Conservation (phyloP, 1,140 invertebrate genomes). For the Samia ricini region DNA sequence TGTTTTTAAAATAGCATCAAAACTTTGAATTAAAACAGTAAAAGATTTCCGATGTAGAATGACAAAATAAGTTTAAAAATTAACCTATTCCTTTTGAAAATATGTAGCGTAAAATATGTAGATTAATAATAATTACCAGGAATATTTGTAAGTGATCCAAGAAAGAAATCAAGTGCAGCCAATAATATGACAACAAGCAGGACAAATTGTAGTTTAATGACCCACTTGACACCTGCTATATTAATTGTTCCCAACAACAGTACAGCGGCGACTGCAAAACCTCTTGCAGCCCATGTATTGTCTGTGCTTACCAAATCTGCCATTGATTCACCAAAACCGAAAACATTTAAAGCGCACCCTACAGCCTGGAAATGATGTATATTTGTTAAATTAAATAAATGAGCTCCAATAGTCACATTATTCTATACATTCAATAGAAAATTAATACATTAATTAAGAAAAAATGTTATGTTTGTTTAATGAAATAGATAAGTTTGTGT, state of each 20-base stretch:
- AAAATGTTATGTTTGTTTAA: no score
- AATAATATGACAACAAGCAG: conserved; percentile 89
- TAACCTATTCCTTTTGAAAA: no score
- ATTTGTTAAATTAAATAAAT: conserved; percentile 16
- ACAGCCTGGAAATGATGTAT: conserved; percentile 84
- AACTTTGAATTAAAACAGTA: no score
- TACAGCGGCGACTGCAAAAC: conserved; percentile 89
- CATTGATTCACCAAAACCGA: conserved; percentile 97
- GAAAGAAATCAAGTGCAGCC: conserved; percentile 92
- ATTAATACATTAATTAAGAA: not conserved
- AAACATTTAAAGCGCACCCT: conserved; percentile 95
- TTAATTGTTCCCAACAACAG: conserved; percentile 91
- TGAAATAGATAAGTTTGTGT: no score
- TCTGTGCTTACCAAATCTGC: conserved; percentile 86
- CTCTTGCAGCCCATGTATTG: conserved; percentile 86
- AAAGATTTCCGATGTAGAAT: no score
- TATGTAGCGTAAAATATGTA: not conserved
- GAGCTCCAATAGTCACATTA: conserved; percentile 68
- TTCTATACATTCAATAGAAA: not conserved
- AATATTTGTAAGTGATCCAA: conserved; percentile 90
- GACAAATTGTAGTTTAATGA: conserved; percentile 93
- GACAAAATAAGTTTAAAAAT: no score
- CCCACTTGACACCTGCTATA: conserved; percentile 95
- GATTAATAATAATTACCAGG: conserved; percentile 72
- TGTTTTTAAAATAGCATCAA: no score